Evolutionary conservation across 2,888 invertebrate species (phyloP).

Genomic region (Actias luna): DNA sequence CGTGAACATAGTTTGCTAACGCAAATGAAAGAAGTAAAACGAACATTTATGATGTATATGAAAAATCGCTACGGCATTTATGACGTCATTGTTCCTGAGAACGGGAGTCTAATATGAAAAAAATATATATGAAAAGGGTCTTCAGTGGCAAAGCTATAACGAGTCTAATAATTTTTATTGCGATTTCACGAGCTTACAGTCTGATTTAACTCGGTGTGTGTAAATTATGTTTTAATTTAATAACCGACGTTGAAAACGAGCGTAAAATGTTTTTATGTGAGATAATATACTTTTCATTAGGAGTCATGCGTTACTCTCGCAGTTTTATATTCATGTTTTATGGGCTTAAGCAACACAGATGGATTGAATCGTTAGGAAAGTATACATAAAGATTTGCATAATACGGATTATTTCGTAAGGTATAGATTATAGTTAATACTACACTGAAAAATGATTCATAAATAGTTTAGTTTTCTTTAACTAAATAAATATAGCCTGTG

Average conservation of each 20-base stretch:
- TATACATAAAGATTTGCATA: conserved; percentile 37
- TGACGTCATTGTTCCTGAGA: conserved; percentile 61
- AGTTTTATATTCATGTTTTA: conserved; percentile 68
- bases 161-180: conserved; percentile 73
- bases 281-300: conserved; percentile 78
- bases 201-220: conserved; percentile 73
- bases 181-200: conserved; percentile 70
- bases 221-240: conserved; percentile 80
- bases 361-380: conserved; percentile 55
- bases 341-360: conserved; percentile 46
- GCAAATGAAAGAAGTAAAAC: conserved; percentile 10
- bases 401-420: conserved; percentile 15
- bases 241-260: conserved; percentile 70
- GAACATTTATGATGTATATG: conserved; percentile 50
- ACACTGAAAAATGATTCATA: neutral
- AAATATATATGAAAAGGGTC: conserved; percentile 37
- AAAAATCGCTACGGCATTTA: conserved; percentile 68
- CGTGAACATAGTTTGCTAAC: neutral
- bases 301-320: conserved; percentile 64
- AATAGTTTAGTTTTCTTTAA: neutral
- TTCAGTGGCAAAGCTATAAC: conserved; percentile 54
- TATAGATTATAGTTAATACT: neutral
- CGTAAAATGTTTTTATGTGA: conserved; percentile 76
- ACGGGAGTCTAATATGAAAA: conserved; percentile 53
- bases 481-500: conserved; percentile 38